phyloP scores from a whole-genome alignment of 2,797 vertebrate species.

The Anguilla obscura region DNA sequence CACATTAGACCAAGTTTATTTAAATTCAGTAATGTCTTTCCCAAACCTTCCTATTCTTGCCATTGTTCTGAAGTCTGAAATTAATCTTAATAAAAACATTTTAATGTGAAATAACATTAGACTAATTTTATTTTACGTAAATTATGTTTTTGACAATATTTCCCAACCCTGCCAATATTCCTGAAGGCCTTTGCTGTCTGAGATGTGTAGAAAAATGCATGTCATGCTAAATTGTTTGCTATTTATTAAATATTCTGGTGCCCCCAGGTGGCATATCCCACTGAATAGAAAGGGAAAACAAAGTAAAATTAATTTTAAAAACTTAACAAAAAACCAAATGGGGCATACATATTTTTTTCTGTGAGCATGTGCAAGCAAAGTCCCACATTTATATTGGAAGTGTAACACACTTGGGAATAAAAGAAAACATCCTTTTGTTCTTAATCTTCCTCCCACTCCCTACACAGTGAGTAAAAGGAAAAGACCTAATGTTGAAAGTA shows the following conservation, averaged over 20 bases:
- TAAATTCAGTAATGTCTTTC: neutral
- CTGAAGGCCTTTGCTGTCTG: too few relatives aligned
- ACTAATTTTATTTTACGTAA: neutral
- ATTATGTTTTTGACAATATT: neutral
- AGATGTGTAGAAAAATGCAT: too few relatives aligned
- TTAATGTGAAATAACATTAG: too few relatives aligned
- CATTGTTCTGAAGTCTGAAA: neutral
- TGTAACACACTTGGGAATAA: neutral
- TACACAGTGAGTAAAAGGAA: conserved; percentile 25
- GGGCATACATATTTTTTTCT: neutral
- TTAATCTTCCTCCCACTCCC: conserved; percentile 7
- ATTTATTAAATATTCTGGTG: neutral
- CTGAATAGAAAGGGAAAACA: neutral
- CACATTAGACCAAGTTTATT: neutral
- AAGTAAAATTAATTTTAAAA: neutral
- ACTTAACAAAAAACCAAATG: neutral
- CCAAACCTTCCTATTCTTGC: neutral
- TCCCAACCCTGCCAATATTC: neutral
- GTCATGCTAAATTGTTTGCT: neutral
- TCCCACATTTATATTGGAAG: neutral
- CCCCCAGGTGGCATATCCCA: neutral
- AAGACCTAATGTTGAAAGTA: conserved; percentile 36
- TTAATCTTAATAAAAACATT: neutral
- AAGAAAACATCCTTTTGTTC: conserved; percentile 3
- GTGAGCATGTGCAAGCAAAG: neutral